Base-by-base conservation (phyloP, 2,113 vertebrate genomes). In the Copsychus sechellarum region DNA sequence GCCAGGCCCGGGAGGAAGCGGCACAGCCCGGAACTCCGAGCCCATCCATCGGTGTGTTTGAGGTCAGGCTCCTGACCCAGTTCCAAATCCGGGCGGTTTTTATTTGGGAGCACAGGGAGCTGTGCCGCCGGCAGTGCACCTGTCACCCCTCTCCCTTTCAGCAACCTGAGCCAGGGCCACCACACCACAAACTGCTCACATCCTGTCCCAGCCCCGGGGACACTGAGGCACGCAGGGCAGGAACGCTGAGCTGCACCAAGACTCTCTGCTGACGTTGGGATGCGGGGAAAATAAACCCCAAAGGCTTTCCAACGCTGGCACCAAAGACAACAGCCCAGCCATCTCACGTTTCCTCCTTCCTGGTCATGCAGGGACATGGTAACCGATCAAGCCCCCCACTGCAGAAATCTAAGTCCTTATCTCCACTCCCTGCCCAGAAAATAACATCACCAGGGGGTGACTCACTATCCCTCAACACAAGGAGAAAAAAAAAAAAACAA, bases 141-240 rank as follows among this genome's bases (percentile, higher is more conserved):
- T 97, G 96, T 85, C 82, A 40, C 9, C 67, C 73, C 85, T 69
- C 65, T 95, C 88, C 80, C 70, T 64, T 34, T 53, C 81, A n/a
- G 96, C 92, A 96, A 96, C 70, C 80, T 0, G 50, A 96, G 1
- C 93, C 72, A 4, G 4, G n/a, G 62, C 85, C 70, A 78, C 53
- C 24, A 48, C 6, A 2, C 88, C 84, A 65, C 4, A 0, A 38
- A 53, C 2, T 2, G 0, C 73, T 90, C 48, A 17, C 94, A 92
- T 97, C 97, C 97, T 96, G 94, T 73, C 86, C 90, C 29, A 15
- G 74, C 66, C 60, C 74, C 0, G 12, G 47, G 70, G 95, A 91
- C 70, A 29, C 72, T 0, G 6, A 40, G 81, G 72, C 66, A 90
- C 5, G 23, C 24, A 1, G 78, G 65, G 33, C 79, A 64, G 76